Conservation (phyloP, 2,113 vertebrate species). For the Mola mola region DNA sequence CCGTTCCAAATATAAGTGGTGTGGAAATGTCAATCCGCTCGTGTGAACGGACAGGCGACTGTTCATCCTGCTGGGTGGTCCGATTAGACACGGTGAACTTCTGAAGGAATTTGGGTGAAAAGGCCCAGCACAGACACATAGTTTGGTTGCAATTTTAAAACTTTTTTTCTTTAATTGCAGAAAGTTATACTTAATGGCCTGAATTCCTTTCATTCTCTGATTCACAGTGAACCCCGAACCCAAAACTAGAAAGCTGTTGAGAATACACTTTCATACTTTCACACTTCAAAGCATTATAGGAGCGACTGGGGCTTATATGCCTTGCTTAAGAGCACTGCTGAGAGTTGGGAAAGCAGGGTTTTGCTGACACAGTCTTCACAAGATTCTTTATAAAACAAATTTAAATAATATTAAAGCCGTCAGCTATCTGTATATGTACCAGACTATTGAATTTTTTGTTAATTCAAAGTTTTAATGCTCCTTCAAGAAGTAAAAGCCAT, state of each 20-base stretch:
- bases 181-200: conserved; percentile 17
- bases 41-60: conserved; percentile 21
- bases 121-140: conserved; percentile 11
- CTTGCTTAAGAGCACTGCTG: conserved; percentile 21
- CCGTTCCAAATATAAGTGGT: conserved; percentile 6
- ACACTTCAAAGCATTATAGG: neutral
- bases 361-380: neutral
- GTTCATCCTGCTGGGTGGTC: conserved; percentile 65
- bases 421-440: conserved; percentile 5
- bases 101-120: conserved; percentile 45
- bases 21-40: conserved; percentile 31
- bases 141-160: conserved; percentile 29
- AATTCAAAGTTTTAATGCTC: conserved; percentile 4
- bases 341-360: conserved; percentile 38
- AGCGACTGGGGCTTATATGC: neutral
- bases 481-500: neutral
- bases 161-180: neutral
- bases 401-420: neutral
- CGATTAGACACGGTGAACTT: conserved; percentile 48
- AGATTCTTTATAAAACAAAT: neutral
- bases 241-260: neutral
- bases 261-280: conserved; percentile 3
- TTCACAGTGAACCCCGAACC: conserved; percentile 20
- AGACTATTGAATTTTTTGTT: conserved; percentile 7
- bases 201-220: neutral